These are phyloP conservation scores for Benthosema pterotum DNA, from an alignment of 2,797 vertebrate genomes.

Conservation along the genomic window DNA sequence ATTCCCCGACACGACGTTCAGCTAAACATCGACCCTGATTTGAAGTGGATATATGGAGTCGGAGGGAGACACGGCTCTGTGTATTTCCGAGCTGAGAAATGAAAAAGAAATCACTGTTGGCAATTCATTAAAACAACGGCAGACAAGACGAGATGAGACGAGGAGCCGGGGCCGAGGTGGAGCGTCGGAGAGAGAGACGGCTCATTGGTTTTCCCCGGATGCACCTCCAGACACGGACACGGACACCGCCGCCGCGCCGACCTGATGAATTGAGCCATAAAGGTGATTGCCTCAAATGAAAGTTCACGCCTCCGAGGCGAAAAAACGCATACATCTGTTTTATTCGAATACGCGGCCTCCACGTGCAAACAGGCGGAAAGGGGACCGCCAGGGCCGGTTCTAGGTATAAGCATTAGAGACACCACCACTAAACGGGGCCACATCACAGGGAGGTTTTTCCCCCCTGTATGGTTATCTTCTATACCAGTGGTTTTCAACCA, in stretches of 20 bases:
- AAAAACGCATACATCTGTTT: constrained; percentile 60
- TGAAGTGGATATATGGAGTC: constrained; percentile 64
- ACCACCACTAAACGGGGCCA: too few species aligned
- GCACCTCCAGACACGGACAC: constrained; percentile 67
- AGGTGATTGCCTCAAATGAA: constrained; percentile 77
- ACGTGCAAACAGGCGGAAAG: neutral
- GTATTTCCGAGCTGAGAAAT: constrained; percentile 69
- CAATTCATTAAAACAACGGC: constrained; percentile 76
- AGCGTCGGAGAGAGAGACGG: constrained; percentile 59
- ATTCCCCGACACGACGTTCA: constrained; percentile 66
- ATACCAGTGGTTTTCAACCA: too few species aligned
- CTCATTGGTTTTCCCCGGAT: constrained; percentile 65
- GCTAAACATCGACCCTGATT: constrained; percentile 65
- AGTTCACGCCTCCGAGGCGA: constrained; percentile 64
- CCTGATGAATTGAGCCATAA: constrained; percentile 76
- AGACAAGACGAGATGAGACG: constrained; percentile 18
- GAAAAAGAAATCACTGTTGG: constrained; percentile 67
- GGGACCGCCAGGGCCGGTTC: too few species aligned
- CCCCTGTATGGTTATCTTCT: too few species aligned
- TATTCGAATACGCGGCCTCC: constrained; percentile 65
- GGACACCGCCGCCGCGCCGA: constrained; percentile 37
- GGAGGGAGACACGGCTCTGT: constrained; percentile 62
- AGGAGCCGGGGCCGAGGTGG: constrained; percentile 41
- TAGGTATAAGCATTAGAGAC: too few species aligned
- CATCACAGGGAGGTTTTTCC: too few species aligned